Evolutionary conservation across 2,797 vertebrate species (phyloP).

Genomic region (Salarias fasciatus): DNA sequence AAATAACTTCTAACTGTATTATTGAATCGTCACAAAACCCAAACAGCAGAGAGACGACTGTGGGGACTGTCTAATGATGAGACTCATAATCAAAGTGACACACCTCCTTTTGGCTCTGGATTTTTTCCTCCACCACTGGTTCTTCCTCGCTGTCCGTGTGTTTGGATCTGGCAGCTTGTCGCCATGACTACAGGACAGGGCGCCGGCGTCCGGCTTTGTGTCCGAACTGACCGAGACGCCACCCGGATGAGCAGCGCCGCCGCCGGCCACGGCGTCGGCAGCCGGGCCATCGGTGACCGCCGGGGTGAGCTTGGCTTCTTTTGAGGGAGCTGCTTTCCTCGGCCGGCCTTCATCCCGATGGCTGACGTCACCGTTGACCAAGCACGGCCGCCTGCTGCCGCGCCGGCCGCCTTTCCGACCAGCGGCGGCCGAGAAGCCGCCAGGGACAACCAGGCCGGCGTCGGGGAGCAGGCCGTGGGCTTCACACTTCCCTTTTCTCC

Average conservation of each 20-base stretch:
- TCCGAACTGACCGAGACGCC: slow-evolving; percentile 4
- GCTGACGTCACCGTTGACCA: too few species aligned
- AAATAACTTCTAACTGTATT: too few species aligned
- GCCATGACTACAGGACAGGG: background rate
- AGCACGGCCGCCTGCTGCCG: too few species aligned
- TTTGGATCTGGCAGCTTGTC: background rate
- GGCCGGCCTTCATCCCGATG: too few species aligned
- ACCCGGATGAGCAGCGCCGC: background rate
- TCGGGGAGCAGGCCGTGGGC: background rate
- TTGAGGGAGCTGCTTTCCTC: background rate
- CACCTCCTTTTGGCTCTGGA: slow-evolving; percentile 40
- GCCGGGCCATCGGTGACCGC: background rate
- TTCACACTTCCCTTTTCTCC: slow-evolving; percentile 36
- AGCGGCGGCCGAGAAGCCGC: slow-evolving; percentile 10
- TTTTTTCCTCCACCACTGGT: slow-evolving; percentile 11
- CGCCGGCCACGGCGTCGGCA: background rate
- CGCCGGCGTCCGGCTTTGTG: background rate
- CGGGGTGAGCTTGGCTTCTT: slow-evolving; percentile 2
- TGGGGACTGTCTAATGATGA: too few species aligned
- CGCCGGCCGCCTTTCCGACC: too few species aligned
- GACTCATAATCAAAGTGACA: too few species aligned
- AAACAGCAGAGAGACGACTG: too few species aligned
- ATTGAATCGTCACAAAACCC: too few species aligned
- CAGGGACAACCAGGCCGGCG: slow-evolving; percentile 11
- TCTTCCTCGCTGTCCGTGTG: slow-evolving; percentile 12